Evolutionary conservation across 2,797 vertebrate genomes (phyloP).

Genomic region (Chrysocyon brachyurus): DNA sequence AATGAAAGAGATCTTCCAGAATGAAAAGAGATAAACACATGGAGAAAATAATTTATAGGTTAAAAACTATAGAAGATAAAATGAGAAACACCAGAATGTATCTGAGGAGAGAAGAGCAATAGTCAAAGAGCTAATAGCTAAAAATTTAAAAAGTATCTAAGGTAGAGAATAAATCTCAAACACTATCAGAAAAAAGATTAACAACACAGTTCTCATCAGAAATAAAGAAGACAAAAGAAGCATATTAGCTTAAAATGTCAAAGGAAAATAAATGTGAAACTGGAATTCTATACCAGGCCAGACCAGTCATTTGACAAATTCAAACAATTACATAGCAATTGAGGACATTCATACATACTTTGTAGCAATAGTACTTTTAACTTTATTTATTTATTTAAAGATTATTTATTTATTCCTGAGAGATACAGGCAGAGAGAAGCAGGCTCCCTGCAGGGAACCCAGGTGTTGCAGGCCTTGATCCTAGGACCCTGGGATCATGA

Average conservation of each 20-base stretch:
- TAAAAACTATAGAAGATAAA: neutral
- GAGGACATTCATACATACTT: neutral
- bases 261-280: conserved; percentile 39
- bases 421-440: no score
- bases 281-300: neutral
- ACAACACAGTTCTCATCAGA: neutral
- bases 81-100: neutral
- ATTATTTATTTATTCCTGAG: no score
- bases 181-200: neutral
- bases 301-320: neutral
- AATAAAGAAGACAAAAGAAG: neutral
- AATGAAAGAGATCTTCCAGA: conserved; percentile 30
- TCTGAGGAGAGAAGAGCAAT: neutral
- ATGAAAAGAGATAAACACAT: neutral
- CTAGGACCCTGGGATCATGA: no score
- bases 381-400: no score
- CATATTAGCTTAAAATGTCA: conserved; percentile 12
- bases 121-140: neutral
- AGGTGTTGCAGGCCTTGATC: no score
- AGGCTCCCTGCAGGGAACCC: no score
- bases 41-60: neutral
- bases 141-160: conserved; percentile 31
- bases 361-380: neutral
- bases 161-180: conserved; percentile 25
- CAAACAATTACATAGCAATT: neutral